Base-by-base conservation (phyloP, 1,140 invertebrate species). In the Aleiodes sp. region DNA sequence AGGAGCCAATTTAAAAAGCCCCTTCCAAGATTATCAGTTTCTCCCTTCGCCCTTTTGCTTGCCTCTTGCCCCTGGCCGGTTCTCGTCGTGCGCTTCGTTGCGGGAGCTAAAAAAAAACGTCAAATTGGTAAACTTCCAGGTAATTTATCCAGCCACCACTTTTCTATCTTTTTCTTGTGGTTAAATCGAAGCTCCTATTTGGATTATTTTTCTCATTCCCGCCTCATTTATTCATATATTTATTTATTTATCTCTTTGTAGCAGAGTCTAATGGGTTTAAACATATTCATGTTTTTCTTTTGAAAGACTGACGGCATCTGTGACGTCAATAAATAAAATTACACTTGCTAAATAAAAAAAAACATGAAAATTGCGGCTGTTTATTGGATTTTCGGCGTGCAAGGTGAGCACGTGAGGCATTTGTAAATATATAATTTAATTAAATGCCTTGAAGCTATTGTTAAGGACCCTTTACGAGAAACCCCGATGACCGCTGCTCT, bases 1-100 rank as follows among this genome's bases (percentile, higher is more conserved):
- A 86, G 82, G 75, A 85, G 73, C 81, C 82, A 86, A 86, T 86
- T 86, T 86, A 85, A 85, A 83, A 84, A 84, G 80, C 78, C 83
- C 79, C 82, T 82, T 81, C 82, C 80, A 83, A 83, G 81, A 86
- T 83, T 83, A 84, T 78, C 77, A 82, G 76, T 74, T 56, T 74
- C 46, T 21, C 46, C 46, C 21, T 24, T 28, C 60, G 56, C 35
- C 24, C 14, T 33, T 43, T 10, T 35, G 29, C 8, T 35, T 14
- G n/a, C 39, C 61, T 31, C 24, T 68, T 43, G 19, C 33, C 59
- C 33, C 26, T 39, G 10, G 46, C 26, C 46, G 46, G 16, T 12
- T 10, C 21, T 52, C 46, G 46, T 52, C 46, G 46, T 52, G 46
- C 46, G 16, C 28, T 60, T 33, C 57, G 57, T 60, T 60, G 21